Base-by-base conservation (phyloP, 2,113 vertebrate genomes). In the Astur gentilis region DNA sequence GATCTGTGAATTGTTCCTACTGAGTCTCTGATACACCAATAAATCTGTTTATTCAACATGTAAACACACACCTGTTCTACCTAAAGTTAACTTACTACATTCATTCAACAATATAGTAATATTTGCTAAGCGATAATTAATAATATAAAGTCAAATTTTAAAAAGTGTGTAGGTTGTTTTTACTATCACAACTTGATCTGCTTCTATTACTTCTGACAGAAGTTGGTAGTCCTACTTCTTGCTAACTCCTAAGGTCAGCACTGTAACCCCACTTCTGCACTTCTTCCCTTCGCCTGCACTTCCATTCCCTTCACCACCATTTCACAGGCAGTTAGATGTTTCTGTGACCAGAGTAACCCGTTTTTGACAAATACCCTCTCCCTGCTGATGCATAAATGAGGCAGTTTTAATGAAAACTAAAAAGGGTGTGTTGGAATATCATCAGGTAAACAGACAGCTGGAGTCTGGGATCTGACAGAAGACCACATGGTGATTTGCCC, bases 391-490 rank as follows among this genome's bases (percentile, higher is more conserved):
- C 62, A 90, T 69, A 93, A 95, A 93, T 62, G 49, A 95, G 36
- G 54, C 72, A 22, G 40, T 86, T 92, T 65, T 34, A 77, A 90
- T 55, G 71, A 62, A 86, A 92, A 86, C 79, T 80, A 40, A 38
- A 89, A 95, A 32, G 67, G 34, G 58, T 44, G 44, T 64, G 44
- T 60, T 94, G 52, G 75, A 92, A 47, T 69, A 96, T 47, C 79
- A 94, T 52, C 66, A 90, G 70, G 91, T 44, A 92, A 77, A 93
- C 45, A 89, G 93, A 77, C 91, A 89, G 83, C 72, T 91, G 69
- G 81, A 93, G 81, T 40, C 49, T 89, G 77, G 25, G 60, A 87
- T 89, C 69, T 89, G 84, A 93, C 87, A 84, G 76, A 92, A 77
- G 72, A 91, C 87, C 72, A 93, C 87, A 77, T 44, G 87, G 87